A percentile compares a stretch with the other conserved stretches of the same genome.
Conservation (phyloP, 1,140 invertebrate species). For the Zaprionus lachaisei region DNA sequence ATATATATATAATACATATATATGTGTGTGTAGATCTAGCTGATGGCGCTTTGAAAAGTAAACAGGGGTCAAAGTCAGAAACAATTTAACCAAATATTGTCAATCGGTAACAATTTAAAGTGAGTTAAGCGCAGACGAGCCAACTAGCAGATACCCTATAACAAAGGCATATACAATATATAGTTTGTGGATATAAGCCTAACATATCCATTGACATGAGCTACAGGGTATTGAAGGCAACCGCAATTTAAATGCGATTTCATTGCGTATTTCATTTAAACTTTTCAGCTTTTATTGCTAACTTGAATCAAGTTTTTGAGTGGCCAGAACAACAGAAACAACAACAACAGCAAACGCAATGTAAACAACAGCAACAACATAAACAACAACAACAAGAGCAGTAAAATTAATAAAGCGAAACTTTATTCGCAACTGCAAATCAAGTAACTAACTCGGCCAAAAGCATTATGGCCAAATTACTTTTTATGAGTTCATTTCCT, state of each 20-base stretch:
- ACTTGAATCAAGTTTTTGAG: conserved; percentile 66
- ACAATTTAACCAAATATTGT: conserved; percentile 20
- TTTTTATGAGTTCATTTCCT: conserved; percentile 83
- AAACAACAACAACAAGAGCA: conserved; percentile 59
- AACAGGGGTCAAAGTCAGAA: conserved; percentile 43
- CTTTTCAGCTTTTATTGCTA: conserved; percentile 61
- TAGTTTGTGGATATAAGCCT: background rate
- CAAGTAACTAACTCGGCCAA: conserved; percentile 80
- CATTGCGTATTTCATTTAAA: conserved; percentile 38
- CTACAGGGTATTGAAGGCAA: conserved; percentile 16
- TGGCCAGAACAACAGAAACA: conserved; percentile 37
- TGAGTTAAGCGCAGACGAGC: background rate
- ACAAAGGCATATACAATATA: background rate
- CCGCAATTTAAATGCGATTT: conserved; percentile 48
- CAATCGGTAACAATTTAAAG: conserved; percentile 13
- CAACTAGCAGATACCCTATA: conserved; percentile 1
- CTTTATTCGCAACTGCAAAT: conserved; percentile 83
- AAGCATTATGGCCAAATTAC: conserved; percentile 80
- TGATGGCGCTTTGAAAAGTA: conserved; percentile 21
- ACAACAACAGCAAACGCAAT: conserved; percentile 6
- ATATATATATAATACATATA: conserved; percentile 3
- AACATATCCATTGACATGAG: background rate
- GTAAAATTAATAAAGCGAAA: conserved; percentile 82
- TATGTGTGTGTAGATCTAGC: conserved; percentile 22
- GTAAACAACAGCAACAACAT: conserved; percentile 41